Percentiles rank a stretch among this genome's conserved stretches.
These are phyloP conservation scores for Bombus superbus DNA, from an alignment of 1,140 invertebrate genomes.

Conservation along the genomic window DNA sequence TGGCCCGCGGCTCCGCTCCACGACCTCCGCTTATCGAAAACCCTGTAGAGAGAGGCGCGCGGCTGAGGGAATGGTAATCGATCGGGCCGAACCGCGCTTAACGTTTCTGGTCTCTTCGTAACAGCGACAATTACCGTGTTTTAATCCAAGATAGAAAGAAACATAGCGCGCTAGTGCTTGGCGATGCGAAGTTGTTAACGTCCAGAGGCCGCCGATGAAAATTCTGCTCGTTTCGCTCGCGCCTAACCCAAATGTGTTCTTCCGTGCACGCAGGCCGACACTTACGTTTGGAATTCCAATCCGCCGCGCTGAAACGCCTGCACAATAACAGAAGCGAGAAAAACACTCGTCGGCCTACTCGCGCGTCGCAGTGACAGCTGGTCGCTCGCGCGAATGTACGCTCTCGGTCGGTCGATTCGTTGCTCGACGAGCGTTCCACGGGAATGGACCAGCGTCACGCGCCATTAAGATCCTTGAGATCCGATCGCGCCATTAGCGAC, in stretches of 20 bases:
- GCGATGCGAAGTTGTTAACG: too few relatives aligned
- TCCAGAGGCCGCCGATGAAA: background rate
- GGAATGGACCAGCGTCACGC: conserved; percentile 54
- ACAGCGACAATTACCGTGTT: too few relatives aligned
- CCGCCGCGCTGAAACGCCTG: background rate
- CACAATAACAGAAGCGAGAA: background rate
- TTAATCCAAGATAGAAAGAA: too few relatives aligned
- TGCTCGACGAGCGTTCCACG: background rate
- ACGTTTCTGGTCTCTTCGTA: too few relatives aligned
- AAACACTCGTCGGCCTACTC: background rate
- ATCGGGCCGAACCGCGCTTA: background rate
- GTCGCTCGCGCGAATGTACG: background rate
- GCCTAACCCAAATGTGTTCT: background rate
- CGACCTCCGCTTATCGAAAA: conserved; percentile 39
- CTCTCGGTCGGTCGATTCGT: background rate
- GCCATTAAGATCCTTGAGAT: conserved; percentile 62
- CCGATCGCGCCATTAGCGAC: conserved; percentile 65
- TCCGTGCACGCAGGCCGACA: background rate
- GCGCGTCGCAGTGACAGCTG: background rate
- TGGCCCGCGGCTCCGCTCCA: conserved; percentile 46
- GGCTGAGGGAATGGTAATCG: background rate
- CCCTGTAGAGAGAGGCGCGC: background rate
- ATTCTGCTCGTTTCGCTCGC: background rate
- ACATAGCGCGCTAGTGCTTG: too few relatives aligned
- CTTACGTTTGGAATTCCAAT: background rate